Conservation (phyloP, 2,797 vertebrate genomes). For the Bradypodion ventrale region DNA sequence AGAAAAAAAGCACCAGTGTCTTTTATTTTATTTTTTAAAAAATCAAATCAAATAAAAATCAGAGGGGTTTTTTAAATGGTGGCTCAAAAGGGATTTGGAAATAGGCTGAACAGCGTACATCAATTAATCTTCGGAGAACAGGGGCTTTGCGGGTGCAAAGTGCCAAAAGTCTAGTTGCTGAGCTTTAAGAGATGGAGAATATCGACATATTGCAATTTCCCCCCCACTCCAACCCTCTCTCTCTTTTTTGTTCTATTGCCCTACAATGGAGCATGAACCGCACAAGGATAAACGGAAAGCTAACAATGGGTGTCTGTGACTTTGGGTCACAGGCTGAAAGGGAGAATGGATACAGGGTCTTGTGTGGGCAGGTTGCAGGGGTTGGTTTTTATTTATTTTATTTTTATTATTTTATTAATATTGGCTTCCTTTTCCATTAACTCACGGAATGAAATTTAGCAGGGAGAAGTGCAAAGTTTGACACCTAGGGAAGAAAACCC, state of each 20-base stretch:
- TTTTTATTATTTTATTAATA: too few species aligned
- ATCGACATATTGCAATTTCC: slow-evolving; percentile 54
- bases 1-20: slow-evolving; percentile 72
- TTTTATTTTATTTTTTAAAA: slow-evolving; percentile 80
- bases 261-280: neutral
- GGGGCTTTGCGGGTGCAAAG: slow-evolving; percentile 66
- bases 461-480: too few species aligned
- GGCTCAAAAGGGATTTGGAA: slow-evolving; percentile 78
- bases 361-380: neutral
- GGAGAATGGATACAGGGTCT: neutral
- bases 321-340: neutral
- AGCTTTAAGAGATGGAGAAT: slow-evolving; percentile 52
- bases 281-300: neutral
- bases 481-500: too few species aligned
- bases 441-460: too few species aligned
- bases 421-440: neutral
- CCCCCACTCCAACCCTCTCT: neutral
- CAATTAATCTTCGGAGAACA: slow-evolving; percentile 78
- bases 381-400: too few species aligned
- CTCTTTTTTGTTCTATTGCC: neutral
- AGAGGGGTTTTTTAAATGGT: slow-evolving; percentile 73
- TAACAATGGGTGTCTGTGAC: neutral
- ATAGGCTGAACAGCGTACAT: slow-evolving; percentile 74
- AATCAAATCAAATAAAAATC: slow-evolving; percentile 80
- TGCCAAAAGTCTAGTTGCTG: slow-evolving; percentile 51